Evolutionary conservation across 2,888 invertebrate species (phyloP).

Genomic region (Achlya flavicornis): DNA sequence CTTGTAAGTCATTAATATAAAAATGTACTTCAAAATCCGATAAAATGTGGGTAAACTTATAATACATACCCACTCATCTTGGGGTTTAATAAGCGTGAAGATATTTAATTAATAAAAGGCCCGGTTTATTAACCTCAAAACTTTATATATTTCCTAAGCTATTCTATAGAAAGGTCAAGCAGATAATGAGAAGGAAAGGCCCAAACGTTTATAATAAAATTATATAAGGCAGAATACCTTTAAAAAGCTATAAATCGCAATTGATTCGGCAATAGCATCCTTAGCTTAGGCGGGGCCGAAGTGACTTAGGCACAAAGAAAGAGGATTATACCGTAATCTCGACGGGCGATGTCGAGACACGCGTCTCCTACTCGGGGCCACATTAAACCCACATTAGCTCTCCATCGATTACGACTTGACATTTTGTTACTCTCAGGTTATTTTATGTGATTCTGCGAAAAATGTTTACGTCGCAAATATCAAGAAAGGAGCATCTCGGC

Average conservation of each 20-base stretch:
- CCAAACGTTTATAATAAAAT: neutral
- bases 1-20: too few species aligned
- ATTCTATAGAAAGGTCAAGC: neutral
- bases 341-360: conserved; percentile 67
- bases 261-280: conserved; percentile 55
- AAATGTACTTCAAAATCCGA: too few species aligned
- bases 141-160: neutral
- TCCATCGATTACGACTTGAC: conserved; percentile 68
- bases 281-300: conserved; percentile 50
- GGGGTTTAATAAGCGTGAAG: too few species aligned
- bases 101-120: too few species aligned
- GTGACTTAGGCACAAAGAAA: conserved; percentile 72
- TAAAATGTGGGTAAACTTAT: too few species aligned
- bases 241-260: conserved; percentile 55
- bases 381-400: conserved; percentile 77
- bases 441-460: conserved; percentile 41
- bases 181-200: neutral
- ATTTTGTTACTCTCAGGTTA: conserved; percentile 50
- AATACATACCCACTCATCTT: too few species aligned
- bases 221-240: conserved; percentile 14
- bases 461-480: conserved; percentile 25
- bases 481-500: conserved; percentile 3
- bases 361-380: conserved; percentile 60
- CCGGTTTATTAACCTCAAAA: too few species aligned
- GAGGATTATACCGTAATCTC: conserved; percentile 75